Conservation (phyloP, 1,140 invertebrate species). For the Nasonia giraulti region DNA sequence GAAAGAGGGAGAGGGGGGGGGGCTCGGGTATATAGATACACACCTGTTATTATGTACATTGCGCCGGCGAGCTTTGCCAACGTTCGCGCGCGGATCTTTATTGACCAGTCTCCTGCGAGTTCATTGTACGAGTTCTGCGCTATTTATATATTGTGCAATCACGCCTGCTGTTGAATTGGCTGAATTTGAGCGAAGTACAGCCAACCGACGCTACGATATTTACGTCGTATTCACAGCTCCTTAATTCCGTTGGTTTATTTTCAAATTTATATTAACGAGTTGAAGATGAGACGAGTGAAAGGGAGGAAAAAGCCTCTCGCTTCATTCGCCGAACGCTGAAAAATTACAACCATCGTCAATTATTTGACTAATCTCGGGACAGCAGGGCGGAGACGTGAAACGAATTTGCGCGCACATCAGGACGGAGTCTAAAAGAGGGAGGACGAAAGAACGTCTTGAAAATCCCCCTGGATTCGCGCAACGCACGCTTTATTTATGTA, state of each 20-base stretch:
- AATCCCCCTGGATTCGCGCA: not conserved
- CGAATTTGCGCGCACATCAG: not conserved
- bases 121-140: not conserved
- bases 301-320: not conserved
- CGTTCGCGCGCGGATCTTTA: not conserved
- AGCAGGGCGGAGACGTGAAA: not conserved
- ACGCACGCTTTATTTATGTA: constrained; percentile 21
- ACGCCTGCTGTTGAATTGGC: no score
- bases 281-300: not conserved
- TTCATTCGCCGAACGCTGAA: not conserved
- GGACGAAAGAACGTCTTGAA: not conserved
- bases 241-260: no score
- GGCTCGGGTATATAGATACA: not conserved
- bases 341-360: not conserved
- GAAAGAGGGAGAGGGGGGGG: not conserved
- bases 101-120: constrained; percentile 5
- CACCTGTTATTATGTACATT: not conserved
- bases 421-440: not conserved
- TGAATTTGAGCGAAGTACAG: no score
- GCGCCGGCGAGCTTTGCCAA: not conserved
- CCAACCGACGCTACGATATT: no score
- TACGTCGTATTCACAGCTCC: no score
- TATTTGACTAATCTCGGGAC: not conserved
- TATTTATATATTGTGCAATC: not conserved
- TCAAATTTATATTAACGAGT: not conserved